These are phyloP conservation scores for Pitta sordida DNA, from an alignment of 2,113 vertebrate genomes.

Conservation along the genomic window DNA sequence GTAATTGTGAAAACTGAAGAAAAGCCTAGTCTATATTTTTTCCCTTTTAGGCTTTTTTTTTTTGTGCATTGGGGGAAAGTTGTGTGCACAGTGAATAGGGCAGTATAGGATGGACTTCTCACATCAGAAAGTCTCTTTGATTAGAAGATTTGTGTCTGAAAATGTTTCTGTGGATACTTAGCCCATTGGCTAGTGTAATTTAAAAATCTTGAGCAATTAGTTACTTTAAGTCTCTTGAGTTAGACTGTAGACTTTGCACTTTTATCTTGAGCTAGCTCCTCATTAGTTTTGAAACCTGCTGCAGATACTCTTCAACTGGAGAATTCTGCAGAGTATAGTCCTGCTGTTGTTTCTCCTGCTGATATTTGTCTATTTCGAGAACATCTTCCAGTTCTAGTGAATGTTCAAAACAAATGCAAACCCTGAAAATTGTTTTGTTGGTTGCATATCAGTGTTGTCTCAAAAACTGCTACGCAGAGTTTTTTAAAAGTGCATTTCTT, in stretches of 20 bases:
- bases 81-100: neutral
- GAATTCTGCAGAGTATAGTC: neutral
- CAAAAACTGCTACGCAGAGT: neutral
- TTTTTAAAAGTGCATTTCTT: neutral
- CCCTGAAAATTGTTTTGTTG: neutral
- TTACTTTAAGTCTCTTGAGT: neutral
- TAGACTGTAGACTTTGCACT: neutral
- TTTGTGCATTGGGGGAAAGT: fast-evolving
- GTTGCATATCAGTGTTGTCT: neutral
- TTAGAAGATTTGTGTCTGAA: neutral
- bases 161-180: neutral
- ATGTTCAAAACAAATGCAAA: neutral
- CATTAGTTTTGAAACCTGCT: neutral
- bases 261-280: neutral
- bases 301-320: neutral
- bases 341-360: neutral
- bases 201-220: neutral
- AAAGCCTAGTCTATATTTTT: neutral
- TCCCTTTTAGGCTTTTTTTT: neutral
- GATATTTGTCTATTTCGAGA: neutral
- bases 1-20: neutral
- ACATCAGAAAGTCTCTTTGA: neutral
- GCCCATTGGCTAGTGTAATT: neutral
- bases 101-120: neutral
- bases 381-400: neutral